Evolutionary conservation across 2,888 invertebrate species (phyloP).

Genomic region (Cetonia aurata): DNA sequence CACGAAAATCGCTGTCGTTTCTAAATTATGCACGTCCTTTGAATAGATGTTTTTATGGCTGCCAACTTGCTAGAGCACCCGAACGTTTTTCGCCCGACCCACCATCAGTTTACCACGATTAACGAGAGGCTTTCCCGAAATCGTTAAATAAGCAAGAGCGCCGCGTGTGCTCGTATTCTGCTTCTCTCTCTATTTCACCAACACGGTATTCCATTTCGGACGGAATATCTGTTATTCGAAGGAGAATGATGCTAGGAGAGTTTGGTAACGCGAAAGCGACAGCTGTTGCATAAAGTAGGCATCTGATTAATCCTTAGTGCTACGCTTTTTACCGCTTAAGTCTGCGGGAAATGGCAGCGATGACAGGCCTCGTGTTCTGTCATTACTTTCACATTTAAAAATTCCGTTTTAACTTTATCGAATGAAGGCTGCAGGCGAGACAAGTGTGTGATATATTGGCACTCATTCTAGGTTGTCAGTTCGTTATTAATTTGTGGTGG

Average conservation of each 20-base stretch:
- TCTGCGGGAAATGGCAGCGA: no score
- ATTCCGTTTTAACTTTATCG: no score
- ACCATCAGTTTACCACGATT: not conserved
- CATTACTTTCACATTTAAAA: no score
- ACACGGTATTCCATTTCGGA: no score
- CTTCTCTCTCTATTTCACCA: not conserved
- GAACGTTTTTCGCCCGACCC: not conserved
- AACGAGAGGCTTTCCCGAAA: not conserved
- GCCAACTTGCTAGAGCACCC: slow-evolving; percentile 8
- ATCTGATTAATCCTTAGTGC: slow-evolving; percentile 23
- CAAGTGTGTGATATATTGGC: no score
- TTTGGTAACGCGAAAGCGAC: slow-evolving; percentile 12
- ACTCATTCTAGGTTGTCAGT: no score
- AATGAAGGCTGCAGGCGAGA: no score
- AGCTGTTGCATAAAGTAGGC: slow-evolving; percentile 32
- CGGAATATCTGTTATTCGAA: slow-evolving; percentile 12
- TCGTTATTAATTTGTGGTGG: no score
- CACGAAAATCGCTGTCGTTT: not conserved
- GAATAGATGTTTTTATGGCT: no score
- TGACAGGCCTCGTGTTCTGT: no score
- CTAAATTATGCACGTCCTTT: no score
- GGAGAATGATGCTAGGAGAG: not conserved
- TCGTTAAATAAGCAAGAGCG: no score
- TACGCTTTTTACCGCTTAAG: not conserved
- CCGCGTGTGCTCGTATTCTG: slow-evolving; percentile 1